Evolutionary conservation across 2,888 invertebrate species (phyloP).

Genomic region (Proisotoma minuta): DNA sequence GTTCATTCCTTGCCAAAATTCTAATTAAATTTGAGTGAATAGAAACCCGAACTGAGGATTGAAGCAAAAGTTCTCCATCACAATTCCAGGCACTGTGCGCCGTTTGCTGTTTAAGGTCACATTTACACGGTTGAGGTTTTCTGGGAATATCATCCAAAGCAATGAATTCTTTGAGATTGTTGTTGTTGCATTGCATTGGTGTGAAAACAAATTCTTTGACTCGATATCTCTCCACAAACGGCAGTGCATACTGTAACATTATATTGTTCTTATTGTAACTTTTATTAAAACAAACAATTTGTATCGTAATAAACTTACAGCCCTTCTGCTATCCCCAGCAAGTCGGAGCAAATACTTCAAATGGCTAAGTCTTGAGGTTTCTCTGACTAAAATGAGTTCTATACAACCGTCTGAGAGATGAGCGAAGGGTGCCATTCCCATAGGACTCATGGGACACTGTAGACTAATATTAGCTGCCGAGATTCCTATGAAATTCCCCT

Average conservation of each 20-base stretch:
- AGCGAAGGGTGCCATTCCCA: slow-evolving; percentile 71
- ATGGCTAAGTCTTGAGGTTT: slow-evolving; percentile 67
- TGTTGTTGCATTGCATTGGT: slow-evolving; percentile 51
- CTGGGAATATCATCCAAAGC: slow-evolving; percentile 27
- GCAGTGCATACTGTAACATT: slow-evolving; percentile 59
- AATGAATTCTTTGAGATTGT: neutral
- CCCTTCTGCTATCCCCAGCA: slow-evolving; percentile 60
- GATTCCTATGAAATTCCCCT: slow-evolving; percentile 70
- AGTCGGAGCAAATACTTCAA: slow-evolving; percentile 63
- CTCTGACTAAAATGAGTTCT: slow-evolving; percentile 68
- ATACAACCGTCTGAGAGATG: slow-evolving; percentile 76
- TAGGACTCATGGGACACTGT: slow-evolving; percentile 67
- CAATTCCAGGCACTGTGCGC: slow-evolving; percentile 69
- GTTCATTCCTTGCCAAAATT: slow-evolving; percentile 36
- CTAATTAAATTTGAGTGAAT: slow-evolving; percentile 43
- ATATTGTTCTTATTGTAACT: neutral
- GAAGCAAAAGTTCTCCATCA: slow-evolving; percentile 64
- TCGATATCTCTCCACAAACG: slow-evolving; percentile 69
- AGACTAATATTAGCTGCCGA: slow-evolving; percentile 73
- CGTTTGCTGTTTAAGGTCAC: slow-evolving; percentile 39
- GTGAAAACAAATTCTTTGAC: slow-evolving; percentile 67
- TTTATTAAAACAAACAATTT: neutral
- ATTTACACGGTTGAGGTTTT: slow-evolving; percentile 38
- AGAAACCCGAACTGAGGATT: slow-evolving; percentile 44
- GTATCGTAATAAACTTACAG: slow-evolving; percentile 55